Evolutionary conservation across 92 coral and sea anemone species (phyloP).

Genomic region (Montipora capitata): DNA sequence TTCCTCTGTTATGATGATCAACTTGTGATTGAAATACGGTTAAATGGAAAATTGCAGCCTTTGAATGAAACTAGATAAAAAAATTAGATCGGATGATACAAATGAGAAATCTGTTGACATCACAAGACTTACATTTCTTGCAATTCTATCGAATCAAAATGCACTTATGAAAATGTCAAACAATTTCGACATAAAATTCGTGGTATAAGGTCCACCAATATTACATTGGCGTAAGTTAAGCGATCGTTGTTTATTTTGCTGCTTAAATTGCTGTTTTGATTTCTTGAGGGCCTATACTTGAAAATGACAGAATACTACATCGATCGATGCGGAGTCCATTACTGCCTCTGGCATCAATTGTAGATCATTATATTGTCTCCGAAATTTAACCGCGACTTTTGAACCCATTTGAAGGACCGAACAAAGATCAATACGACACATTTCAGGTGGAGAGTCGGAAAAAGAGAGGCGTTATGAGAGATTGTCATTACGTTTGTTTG

Average conservation of each 20-base stretch:
- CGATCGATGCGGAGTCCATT: background rate
- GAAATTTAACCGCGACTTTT: background rate
- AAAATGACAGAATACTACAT: conserved; percentile 16
- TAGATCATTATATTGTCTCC: background rate
- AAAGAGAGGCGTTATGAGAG: background rate
- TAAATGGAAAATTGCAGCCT: conserved; percentile 24
- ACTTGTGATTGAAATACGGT: conserved; percentile 17
- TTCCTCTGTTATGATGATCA: conserved; percentile 9
- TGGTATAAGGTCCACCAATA: background rate
- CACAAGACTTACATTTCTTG: background rate
- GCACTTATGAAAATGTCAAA: background rate
- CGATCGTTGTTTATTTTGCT: conserved; percentile 6
- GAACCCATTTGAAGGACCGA: background rate
- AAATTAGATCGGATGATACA: background rate
- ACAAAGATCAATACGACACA: background rate
- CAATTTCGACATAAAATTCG: background rate
- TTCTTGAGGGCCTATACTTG: conserved; percentile 27
- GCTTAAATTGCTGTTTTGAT: conserved; percentile 22
- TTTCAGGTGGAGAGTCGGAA: background rate
- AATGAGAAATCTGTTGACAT: background rate
- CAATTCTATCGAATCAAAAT: background rate
- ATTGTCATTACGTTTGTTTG: conserved; percentile 4
- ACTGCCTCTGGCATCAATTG: background rate
- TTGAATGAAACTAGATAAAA: background rate
- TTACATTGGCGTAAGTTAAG: background rate